Percentiles rank a stretch among this genome's conserved stretches.
Conservation (phyloP, 2,888 invertebrate species). For the Therioaphis trifolii region DNA sequence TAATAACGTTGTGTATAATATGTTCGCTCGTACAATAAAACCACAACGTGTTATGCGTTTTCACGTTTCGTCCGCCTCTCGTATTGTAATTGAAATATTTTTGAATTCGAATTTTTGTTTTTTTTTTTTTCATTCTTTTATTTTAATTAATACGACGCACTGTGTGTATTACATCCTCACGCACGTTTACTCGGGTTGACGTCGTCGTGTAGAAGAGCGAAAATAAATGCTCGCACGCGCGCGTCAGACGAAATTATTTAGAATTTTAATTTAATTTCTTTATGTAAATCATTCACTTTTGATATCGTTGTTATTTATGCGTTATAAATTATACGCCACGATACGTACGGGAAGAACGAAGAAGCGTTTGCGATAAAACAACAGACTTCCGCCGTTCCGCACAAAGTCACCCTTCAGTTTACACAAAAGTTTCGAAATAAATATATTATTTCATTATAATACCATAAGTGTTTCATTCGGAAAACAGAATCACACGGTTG, state of each 20-base stretch:
- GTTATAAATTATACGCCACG: too few species aligned
- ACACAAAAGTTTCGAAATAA: slow-evolving; percentile 35
- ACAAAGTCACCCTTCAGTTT: slow-evolving; percentile 47
- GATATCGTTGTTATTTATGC: slow-evolving; percentile 8
- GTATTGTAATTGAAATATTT: too few species aligned
- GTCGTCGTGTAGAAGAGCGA: background rate
- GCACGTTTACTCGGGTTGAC: too few species aligned
- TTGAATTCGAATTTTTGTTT: background rate
- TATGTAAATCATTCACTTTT: background rate
- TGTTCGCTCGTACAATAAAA: too few species aligned
- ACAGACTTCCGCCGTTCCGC: slow-evolving; percentile 12
- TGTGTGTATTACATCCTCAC: background rate
- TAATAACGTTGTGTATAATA: too few species aligned
- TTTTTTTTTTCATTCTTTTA: background rate
- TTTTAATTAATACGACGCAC: background rate
- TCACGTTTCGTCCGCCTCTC: too few species aligned
- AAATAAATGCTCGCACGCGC: background rate
- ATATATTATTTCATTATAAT: slow-evolving; percentile 51
- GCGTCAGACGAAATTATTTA: background rate
- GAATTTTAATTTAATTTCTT: slow-evolving; percentile 25
- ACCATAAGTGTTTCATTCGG: slow-evolving; percentile 48
- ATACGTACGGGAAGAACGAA: slow-evolving; percentile 4
- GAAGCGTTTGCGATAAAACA: slow-evolving; percentile 46
- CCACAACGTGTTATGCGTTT: too few species aligned
- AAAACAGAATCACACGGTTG: slow-evolving; percentile 47